A percentile compares a stretch with the other conserved stretches of the same genome.
phyloP scores from a whole-genome alignment of 2,888 invertebrate genomes.

The Dione juno region DNA sequence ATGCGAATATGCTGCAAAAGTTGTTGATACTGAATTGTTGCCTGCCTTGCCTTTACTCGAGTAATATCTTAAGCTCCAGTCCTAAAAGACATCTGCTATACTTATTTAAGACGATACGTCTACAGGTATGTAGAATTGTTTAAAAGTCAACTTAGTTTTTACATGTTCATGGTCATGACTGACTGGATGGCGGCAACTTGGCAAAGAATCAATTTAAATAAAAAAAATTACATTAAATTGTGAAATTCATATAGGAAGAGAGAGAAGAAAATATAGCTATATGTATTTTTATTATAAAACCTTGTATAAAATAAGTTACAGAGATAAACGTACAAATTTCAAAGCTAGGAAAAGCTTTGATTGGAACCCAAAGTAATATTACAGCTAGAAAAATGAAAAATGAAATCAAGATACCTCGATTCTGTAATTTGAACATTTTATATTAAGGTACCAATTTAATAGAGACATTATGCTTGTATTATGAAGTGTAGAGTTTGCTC shows the following conservation, averaged over 20 bases:
- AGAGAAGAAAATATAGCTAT: too few relatives aligned
- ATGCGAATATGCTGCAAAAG: slow-evolving; percentile 6
- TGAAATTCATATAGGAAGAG: too few relatives aligned
- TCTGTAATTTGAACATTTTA: neutral
- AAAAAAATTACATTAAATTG: too few relatives aligned
- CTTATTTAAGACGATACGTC: neutral
- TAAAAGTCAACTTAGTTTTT: neutral
- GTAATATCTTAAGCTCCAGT: neutral
- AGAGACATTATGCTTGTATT: neutral
- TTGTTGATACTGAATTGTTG: neutral
- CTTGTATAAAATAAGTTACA: too few relatives aligned
- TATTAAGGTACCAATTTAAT: neutral
- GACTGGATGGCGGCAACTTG: too few relatives aligned
- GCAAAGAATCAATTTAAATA: too few relatives aligned
- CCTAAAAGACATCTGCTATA: neutral
- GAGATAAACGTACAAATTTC: neutral
- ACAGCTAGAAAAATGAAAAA: neutral
- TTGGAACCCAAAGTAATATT: neutral
- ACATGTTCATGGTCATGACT: neutral
- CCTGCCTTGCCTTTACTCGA: neutral
- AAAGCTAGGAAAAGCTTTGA: neutral
- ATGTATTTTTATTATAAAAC: too few relatives aligned
- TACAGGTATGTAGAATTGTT: neutral
- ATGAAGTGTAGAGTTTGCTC: too few relatives aligned
- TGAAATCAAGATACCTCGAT: neutral